phyloP scores from a whole-genome alignment of 1,140 invertebrate genomes.

The Scaptomyza hsui region DNA sequence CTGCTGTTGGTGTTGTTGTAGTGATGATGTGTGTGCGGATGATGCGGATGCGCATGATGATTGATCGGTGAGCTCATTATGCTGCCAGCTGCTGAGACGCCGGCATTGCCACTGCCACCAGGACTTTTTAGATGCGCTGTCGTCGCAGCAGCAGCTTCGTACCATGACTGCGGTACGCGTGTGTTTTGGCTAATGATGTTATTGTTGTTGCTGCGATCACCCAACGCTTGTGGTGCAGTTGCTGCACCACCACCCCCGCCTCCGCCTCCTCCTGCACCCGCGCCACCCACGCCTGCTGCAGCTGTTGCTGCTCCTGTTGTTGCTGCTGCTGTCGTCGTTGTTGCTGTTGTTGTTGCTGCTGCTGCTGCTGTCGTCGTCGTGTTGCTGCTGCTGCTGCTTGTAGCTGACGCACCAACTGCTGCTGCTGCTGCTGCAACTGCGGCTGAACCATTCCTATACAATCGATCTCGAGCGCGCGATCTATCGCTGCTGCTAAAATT shows the following conservation, averaged over 20 bases:
- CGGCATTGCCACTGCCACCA: slow-evolving; percentile 84
- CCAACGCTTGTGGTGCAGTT: slow-evolving; percentile 62
- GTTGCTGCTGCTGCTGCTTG: slow-evolving; percentile 56
- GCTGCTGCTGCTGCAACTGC: slow-evolving; percentile 45
- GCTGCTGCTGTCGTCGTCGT: slow-evolving; percentile 57
- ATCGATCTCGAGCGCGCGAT: slow-evolving; percentile 68
- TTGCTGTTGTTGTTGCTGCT: slow-evolving; percentile 50
- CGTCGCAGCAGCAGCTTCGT: slow-evolving; percentile 79
- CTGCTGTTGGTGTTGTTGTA: slow-evolving; percentile 50
- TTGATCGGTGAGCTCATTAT: slow-evolving; percentile 78
- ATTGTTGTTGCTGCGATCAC: slow-evolving; percentile 74
- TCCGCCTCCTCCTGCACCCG: slow-evolving; percentile 25
- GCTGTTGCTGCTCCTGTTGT: slow-evolving; percentile 48
- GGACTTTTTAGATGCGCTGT: slow-evolving; percentile 80
- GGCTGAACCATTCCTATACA: slow-evolving; percentile 76
- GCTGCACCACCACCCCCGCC: slow-evolving; percentile 69
- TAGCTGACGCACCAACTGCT: slow-evolving; percentile 62
- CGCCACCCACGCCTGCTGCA: slow-evolving; percentile 72
- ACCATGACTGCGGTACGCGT: slow-evolving; percentile 79
- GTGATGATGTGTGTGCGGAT: slow-evolving; percentile 31
- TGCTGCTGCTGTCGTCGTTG: slow-evolving; percentile 50
- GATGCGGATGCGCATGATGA: slow-evolving; percentile 58
- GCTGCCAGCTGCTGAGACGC: slow-evolving; percentile 75
- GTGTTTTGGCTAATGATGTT: slow-evolving; percentile 75
- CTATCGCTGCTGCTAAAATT: slow-evolving; percentile 49